Evolutionary conservation across 1,140 invertebrate genomes (phyloP).

Genomic region (Nomia melanderi): DNA sequence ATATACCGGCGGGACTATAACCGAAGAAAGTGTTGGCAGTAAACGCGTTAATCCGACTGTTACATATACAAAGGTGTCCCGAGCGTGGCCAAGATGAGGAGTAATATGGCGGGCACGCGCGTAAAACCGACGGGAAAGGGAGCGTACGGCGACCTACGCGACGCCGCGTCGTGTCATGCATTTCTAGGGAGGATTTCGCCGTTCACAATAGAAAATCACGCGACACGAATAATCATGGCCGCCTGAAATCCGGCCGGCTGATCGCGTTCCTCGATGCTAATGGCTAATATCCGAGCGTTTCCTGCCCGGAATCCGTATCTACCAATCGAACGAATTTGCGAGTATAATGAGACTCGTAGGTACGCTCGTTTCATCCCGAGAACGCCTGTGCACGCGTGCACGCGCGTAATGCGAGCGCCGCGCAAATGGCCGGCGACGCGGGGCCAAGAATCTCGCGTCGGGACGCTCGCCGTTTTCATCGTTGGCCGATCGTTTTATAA

Average conservation of each 20-base stretch:
- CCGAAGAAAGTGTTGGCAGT: too few species aligned
- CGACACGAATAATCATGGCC: conserved; percentile 51
- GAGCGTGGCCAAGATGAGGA: not conserved
- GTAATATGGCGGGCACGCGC: not conserved
- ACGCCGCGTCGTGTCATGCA: too few species aligned
- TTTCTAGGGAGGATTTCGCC: too few species aligned
- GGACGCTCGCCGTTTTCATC: not conserved
- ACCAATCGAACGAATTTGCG: conserved; percentile 69
- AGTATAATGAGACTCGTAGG: conserved; percentile 70
- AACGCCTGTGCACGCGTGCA: conserved; percentile 6
- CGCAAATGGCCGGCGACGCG: not conserved
- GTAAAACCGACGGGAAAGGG: not conserved
- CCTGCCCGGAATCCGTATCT: conserved; percentile 61
- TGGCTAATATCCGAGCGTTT: conserved; percentile 65
- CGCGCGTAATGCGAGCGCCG: not conserved
- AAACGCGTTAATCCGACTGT: too few species aligned
- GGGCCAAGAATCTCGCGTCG: not conserved
- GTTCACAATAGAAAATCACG: conserved; percentile 40
- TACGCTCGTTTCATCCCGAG: conserved; percentile 53
- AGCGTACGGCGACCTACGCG: not conserved
- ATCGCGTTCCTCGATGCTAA: conserved; percentile 65
- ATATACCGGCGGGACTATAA: too few species aligned
- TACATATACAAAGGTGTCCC: not conserved
- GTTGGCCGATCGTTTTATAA: too few species aligned
- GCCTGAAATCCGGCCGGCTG: conserved; percentile 46